Conservation (phyloP, 2,888 invertebrate species). For the Heliconius sara region DNA sequence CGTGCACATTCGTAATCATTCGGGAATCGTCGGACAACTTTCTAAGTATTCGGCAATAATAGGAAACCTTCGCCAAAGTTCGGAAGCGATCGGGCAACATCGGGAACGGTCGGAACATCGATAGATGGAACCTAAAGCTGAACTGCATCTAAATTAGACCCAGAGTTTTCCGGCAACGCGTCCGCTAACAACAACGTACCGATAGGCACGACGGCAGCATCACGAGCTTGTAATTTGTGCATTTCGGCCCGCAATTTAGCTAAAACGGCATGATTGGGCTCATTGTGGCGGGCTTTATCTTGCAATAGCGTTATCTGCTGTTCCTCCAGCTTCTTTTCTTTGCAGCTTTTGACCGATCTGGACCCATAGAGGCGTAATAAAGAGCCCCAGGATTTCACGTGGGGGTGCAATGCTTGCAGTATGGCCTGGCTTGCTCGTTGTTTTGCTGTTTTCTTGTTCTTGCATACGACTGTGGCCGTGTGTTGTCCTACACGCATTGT, state of each 20-base stretch:
- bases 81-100: background rate
- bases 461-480: conserved; percentile 94
- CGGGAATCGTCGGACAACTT: background rate
- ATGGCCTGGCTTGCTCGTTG: conserved; percentile 98
- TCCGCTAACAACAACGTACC: conserved; percentile 77
- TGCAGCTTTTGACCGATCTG: conserved; percentile 94
- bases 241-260: conserved; percentile 93
- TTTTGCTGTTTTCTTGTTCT: conserved; percentile 98
- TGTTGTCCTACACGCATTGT: conserved; percentile 98
- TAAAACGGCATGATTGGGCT: conserved; percentile 95
- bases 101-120: background rate
- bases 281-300: conserved; percentile 93
- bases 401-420: conserved; percentile 96
- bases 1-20: background rate
- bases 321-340: conserved; percentile 95
- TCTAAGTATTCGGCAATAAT: background rate
- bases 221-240: conserved; percentile 88
- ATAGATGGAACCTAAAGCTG: conserved; percentile 81
- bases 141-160: conserved; percentile 91
- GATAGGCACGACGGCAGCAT: conserved; percentile 84
- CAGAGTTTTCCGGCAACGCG: conserved; percentile 87
- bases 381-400: conserved; percentile 97
- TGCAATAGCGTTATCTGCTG: conserved; percentile 94
- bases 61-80: background rate
- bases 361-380: conserved; percentile 96